Evolutionary conservation across 2,113 vertebrate genomes (phyloP).

Genomic region (Anguilla rostrata): DNA sequence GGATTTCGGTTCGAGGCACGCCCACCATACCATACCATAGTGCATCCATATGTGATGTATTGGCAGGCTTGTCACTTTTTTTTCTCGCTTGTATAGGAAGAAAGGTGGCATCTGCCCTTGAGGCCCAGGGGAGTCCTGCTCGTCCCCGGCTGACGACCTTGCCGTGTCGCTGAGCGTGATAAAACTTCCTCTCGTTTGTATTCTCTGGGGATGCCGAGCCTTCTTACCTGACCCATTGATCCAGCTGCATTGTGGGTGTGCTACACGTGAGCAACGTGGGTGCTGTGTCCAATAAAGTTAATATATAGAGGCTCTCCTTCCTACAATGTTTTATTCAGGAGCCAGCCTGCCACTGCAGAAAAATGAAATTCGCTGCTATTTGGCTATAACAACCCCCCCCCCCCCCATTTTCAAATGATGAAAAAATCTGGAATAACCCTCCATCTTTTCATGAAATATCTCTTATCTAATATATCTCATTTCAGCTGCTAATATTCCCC

Average conservation of each 20-base stretch:
- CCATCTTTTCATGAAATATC: neutral
- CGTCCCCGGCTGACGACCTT: conserved; percentile 57
- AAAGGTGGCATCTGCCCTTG: conserved; percentile 14
- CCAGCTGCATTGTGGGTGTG: conserved; percentile 61
- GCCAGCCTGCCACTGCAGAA: conserved; percentile 40
- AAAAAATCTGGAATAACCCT: conserved; percentile 13
- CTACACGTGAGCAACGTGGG: conserved; percentile 62
- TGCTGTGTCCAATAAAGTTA: conserved; percentile 68
- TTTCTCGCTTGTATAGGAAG: neutral
- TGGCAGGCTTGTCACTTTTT: neutral
- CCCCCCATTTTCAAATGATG: neutral
- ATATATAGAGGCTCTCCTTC: conserved; percentile 56
- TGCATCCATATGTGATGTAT: conserved; percentile 1
- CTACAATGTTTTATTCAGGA: conserved; percentile 72
- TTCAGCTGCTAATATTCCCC: neutral
- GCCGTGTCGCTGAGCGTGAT: conserved; percentile 41
- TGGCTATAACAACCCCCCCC: conserved; percentile 25
- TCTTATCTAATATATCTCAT: neutral
- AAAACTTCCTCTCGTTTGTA: conserved; percentile 54
- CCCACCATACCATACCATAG: neutral
- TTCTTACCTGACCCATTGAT: conserved; percentile 59
- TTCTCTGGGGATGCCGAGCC: conserved; percentile 53
- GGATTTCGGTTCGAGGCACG: too few species aligned
- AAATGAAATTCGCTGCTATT: conserved; percentile 41
- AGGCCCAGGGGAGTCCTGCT: neutral